Evolutionary conservation across 53 echinoderm and acorn worm genomes (phyloP), one percentile per base, ranked within the genome.

Genomic region (Mesocentrotus franciscanus): DNA sequence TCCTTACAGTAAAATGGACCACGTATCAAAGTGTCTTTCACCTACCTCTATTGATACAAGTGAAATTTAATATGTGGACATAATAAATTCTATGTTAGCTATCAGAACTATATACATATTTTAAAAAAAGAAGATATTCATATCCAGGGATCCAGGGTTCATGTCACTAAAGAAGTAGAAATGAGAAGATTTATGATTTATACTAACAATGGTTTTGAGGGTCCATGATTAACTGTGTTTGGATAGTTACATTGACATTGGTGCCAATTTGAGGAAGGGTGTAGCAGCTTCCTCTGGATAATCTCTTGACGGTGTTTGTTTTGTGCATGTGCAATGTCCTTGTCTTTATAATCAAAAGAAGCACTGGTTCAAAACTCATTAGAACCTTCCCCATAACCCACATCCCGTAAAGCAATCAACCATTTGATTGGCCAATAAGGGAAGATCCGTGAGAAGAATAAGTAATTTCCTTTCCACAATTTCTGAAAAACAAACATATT

Each of bases 251-350:
- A 87, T 15, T 87, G 87, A 58, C 87, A 87, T 87, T 87, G 87
- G 87, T 87, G 87, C 13, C 58, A 87, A 87, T 87, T 87, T 87
- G 56, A n/a, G 29, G 57, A 59, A 27, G 58, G 58, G 87, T 87
- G 87, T 56, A n/a, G 87, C n/a, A 11, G n/a, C 58, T 87, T 58
- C 87, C 87, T 87, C 57, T 4, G 1, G 0, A n/a, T 87, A 57
- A 87, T 87, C 56, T 27, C 16, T 58, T 87, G 42, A 42, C 58
- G n/a, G 36, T 34, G 81, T 81, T 81, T 58, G 10, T 56, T 58
- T 57, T 81, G 42, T 81, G 1, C 20, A 20, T 42, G 22, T 81
- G 24, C 4, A 58, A 87, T 87, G 20, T n/a, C 87, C 87, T 87
- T 87, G 87, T 87, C n/a, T 29, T 57, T 5, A 49, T 49, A 27